Conservation (phyloP, 1,140 invertebrate genomes). For the Colletes gigas region DNA sequence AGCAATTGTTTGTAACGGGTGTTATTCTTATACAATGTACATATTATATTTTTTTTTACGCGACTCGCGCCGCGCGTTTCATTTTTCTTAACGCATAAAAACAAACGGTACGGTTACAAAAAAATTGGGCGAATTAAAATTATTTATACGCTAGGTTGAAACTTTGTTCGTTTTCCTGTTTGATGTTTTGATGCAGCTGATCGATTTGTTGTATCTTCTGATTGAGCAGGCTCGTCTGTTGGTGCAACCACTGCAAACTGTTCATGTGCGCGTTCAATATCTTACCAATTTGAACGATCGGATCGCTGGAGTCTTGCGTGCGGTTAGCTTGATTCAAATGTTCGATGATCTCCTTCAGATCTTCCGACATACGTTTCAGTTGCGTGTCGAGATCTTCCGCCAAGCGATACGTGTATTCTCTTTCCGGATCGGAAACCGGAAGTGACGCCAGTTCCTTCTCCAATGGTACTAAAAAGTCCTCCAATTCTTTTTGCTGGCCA, state of each 20-base stretch:
- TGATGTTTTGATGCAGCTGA: slow-evolving; percentile 89
- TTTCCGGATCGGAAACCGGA: slow-evolving; percentile 90
- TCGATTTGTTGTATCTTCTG: slow-evolving; percentile 91
- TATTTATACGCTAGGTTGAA: slow-evolving; percentile 83
- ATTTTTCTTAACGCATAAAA: slow-evolving; percentile 11
- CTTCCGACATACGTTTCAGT: slow-evolving; percentile 95
- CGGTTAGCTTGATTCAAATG: slow-evolving; percentile 95
- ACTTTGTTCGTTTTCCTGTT: slow-evolving; percentile 88
- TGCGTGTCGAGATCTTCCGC: slow-evolving; percentile 96
- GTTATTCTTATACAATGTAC: slow-evolving; percentile 19
- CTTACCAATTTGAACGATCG: slow-evolving; percentile 94
- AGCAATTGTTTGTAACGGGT: slow-evolving; percentile 3
- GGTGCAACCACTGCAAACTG: slow-evolving; percentile 95
- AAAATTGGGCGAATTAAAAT: background rate
- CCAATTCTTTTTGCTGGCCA: slow-evolving; percentile 95
- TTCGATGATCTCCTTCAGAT: slow-evolving; percentile 97
- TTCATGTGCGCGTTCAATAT: slow-evolving; percentile 98
- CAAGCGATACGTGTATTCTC: slow-evolving; percentile 92
- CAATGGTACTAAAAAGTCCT: slow-evolving; percentile 91
- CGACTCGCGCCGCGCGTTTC: background rate
- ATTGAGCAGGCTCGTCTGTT: slow-evolving; percentile 87
- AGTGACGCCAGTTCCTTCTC: slow-evolving; percentile 90
- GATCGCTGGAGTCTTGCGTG: slow-evolving; percentile 91
- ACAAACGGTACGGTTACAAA: background rate
- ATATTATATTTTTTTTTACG: slow-evolving; percentile 33